These are phyloP conservation scores for Elanoides forficatus DNA, from an alignment of 2,113 vertebrate species.

Conservation along the genomic window DNA sequence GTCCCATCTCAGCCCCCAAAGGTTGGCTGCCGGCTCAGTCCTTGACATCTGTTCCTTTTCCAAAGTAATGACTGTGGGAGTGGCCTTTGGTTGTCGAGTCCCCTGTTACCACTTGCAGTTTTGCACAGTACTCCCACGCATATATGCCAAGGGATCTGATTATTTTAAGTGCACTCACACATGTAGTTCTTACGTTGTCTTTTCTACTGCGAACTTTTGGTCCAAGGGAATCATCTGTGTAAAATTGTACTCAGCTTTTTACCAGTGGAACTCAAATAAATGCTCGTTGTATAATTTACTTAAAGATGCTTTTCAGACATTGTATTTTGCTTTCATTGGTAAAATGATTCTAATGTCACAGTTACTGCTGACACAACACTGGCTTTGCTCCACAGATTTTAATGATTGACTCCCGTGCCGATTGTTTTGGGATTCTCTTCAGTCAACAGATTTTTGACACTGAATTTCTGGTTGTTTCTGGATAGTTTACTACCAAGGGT, in stretches of 20 bases:
- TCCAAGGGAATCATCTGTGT: not conserved
- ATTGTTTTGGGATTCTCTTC: not conserved
- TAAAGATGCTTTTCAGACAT: not conserved
- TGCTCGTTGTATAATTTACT: not conserved
- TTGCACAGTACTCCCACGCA: not conserved
- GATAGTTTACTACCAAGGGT: not conserved
- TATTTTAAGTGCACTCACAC: not conserved
- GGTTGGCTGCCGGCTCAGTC: not conserved
- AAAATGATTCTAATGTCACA: not conserved
- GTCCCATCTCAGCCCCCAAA: not conserved
- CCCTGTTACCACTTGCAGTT: not conserved
- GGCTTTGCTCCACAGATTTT: not conserved
- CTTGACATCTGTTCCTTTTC: slow-evolving; percentile 16
- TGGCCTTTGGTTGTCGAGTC: not conserved
- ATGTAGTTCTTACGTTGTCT: not conserved
- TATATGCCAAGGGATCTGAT: not conserved
- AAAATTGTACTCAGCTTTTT: not conserved
- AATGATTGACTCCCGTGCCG: not conserved
- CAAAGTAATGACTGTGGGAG: not conserved
- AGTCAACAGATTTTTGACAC: not conserved
- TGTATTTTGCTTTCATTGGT: not conserved
- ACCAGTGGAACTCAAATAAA: not conserved
- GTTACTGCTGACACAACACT: not conserved
- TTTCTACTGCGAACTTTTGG: not conserved
- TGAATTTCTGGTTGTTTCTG: not conserved